A percentile compares a stretch with the other conserved stretches of the same genome.
phyloP scores from a whole-genome alignment of 2,113 vertebrate genomes.

The Tychaedon coryphoeus region DNA sequence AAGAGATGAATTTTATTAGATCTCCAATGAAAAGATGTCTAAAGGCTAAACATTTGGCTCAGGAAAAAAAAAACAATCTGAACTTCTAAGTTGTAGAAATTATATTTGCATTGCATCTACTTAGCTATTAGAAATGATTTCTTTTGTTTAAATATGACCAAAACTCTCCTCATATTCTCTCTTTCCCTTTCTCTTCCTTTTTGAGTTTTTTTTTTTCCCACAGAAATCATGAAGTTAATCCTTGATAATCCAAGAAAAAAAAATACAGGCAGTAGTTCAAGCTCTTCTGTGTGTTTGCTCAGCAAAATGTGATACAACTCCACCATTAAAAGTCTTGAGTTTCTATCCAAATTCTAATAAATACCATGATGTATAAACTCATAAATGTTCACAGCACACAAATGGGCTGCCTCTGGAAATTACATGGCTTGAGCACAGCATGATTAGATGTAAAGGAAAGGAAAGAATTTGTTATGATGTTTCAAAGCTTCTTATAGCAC shows the following conservation, averaged over 20 bases:
- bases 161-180: background rate
- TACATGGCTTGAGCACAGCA: background rate
- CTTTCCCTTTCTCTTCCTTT: background rate
- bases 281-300: background rate
- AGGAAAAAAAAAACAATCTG: background rate
- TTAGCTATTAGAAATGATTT: background rate
- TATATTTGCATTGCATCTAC: background rate
- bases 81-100: background rate
- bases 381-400: background rate
- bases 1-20: background rate
- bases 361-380: background rate
- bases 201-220: background rate
- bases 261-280: background rate
- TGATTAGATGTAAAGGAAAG: conserved; percentile 6
- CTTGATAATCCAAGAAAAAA: background rate
- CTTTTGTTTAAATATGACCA: background rate
- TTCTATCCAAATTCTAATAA: background rate
- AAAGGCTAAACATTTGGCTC: background rate
- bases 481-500: conserved; percentile 62
- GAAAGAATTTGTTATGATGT: conserved; percentile 24
- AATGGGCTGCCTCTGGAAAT: background rate
- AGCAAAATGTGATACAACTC: background rate
- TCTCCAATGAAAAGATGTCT: background rate
- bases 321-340: background rate
- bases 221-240: background rate